Evolutionary conservation across 2,888 invertebrate genomes (phyloP), one percentile per base, ranked within the genome.

Genomic region (Dicyrtoma fusca): DNA sequence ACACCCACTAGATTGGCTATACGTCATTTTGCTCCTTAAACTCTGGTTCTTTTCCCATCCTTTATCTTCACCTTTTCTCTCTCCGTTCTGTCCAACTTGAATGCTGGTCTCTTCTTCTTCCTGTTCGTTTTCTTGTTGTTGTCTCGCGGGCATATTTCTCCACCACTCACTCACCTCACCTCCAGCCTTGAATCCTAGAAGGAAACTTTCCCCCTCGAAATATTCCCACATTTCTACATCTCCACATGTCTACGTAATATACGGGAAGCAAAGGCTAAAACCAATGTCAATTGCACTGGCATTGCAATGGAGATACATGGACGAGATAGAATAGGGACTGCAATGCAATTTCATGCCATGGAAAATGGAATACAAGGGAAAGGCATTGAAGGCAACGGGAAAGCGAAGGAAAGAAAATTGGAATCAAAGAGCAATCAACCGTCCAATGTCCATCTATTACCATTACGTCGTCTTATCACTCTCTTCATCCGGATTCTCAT

Each of bases 361-460:
- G 34, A 34, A 3, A 8, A 3, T 34, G 34, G 8, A 34, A 8
- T 34, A 34, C 34, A 34, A 49, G 49, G 3, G 11, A 3, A 25
- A 57, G 57, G n/a, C n/a, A n/a, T n/a, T n/a, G n/a, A n/a, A n/a
- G 23, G 14, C 25, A 19, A 19, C 5, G 57, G 57, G 4, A 21
- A 17, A 10, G 5, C 14, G 25, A 57, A 14, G 25, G 23, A 10
- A 11, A 57, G 57, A 23, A 57, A 57, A 57, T 26, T 61, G 49
- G n/a, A 14, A 49, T 49, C 49, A 34, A 42, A 42, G 61, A 42
- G 63, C 63, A 63, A 63, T 63, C 63, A 63, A 47, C 19, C 63
- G 53, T 11, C 21, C 42, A 26, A 25, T 65, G 51, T 53, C 66
- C 66, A 66, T 66, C 53, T 55, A 66, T 66, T 55, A 55, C 66